Evolutionary conservation across 2,888 invertebrate genomes (phyloP).

Genomic region (Drosophila mulleri): DNA sequence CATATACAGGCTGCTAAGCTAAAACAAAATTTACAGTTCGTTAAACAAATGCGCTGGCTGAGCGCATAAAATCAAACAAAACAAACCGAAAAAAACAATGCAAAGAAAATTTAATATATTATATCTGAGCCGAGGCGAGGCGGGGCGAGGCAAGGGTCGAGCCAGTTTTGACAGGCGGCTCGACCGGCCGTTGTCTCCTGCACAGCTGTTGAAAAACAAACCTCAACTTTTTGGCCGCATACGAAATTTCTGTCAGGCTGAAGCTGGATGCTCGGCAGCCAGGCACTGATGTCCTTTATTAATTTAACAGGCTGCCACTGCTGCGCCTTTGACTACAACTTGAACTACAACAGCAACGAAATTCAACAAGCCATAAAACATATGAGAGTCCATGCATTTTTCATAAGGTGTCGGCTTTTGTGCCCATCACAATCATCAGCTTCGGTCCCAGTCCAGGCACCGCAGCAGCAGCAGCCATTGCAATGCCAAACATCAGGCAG

Average conservation of each 20-base stretch:
- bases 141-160: neutral
- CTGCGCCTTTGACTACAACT: constrained; percentile 77
- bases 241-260: constrained; percentile 51
- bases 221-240: constrained; percentile 67
- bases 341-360: constrained; percentile 70
- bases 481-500: constrained; percentile 24
- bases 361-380: constrained; percentile 84
- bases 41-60: constrained; percentile 67
- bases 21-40: constrained; percentile 74
- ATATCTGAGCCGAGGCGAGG: constrained; percentile 18
- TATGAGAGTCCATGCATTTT: constrained; percentile 83
- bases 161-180: constrained; percentile 39
- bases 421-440: constrained; percentile 73
- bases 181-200: constrained; percentile 52
- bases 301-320: constrained; percentile 74
- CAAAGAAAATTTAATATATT: constrained; percentile 67
- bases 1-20: constrained; percentile 32
- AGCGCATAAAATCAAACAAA: constrained; percentile 55
- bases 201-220: constrained; percentile 77
- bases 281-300: constrained; percentile 69
- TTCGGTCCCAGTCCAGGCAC: constrained; percentile 3
- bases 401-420: constrained; percentile 84
- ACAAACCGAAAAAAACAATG: constrained; percentile 34
- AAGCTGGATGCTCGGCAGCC: constrained; percentile 12
- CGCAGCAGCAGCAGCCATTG: constrained; percentile 8